phyloP scores from a whole-genome alignment of 2,888 invertebrate genomes.

The Nudaria mundana region DNA sequence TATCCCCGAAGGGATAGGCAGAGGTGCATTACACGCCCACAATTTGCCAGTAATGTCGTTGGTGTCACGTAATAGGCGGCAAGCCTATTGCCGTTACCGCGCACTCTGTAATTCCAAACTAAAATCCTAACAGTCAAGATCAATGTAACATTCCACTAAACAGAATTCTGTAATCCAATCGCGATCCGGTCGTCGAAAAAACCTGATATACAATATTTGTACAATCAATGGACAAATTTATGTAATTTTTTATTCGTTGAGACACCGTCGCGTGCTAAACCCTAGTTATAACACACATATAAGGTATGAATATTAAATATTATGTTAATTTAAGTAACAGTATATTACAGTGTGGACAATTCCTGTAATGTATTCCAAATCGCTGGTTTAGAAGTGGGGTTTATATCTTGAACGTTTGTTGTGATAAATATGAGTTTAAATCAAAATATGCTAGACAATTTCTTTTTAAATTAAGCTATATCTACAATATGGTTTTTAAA shows the following conservation, averaged over 20 bases:
- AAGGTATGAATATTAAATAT: slow-evolving; percentile 15
- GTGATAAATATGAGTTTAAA: not conserved
- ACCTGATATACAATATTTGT: too few species aligned
- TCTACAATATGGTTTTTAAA: too few species aligned
- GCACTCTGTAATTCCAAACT: too few species aligned
- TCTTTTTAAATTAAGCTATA: too few species aligned
- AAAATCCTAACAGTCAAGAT: too few species aligned
- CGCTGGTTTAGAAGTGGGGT: slow-evolving; percentile 15
- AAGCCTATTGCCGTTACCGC: not conserved
- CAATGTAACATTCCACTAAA: not conserved
- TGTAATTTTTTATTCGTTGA: not conserved
- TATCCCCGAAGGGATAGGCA: not conserved
- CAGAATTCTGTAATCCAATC: too few species aligned
- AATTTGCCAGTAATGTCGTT: too few species aligned
- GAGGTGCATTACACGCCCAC: too few species aligned
- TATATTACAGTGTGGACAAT: slow-evolving; percentile 7
- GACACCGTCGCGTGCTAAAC: slow-evolving; percentile 7
- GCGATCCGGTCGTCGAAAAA: too few species aligned
- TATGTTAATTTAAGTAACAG: slow-evolving; percentile 28
- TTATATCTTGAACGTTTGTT: slow-evolving; percentile 8
- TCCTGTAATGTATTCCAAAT: slow-evolving; percentile 19
- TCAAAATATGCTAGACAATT: not conserved
- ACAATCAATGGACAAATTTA: slow-evolving; percentile 2
- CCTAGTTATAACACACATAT: slow-evolving; percentile 3
- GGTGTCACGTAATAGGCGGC: not conserved